Evolutionary conservation across 2,888 invertebrate species (phyloP).

Genomic region (Oasisia sp.): DNA sequence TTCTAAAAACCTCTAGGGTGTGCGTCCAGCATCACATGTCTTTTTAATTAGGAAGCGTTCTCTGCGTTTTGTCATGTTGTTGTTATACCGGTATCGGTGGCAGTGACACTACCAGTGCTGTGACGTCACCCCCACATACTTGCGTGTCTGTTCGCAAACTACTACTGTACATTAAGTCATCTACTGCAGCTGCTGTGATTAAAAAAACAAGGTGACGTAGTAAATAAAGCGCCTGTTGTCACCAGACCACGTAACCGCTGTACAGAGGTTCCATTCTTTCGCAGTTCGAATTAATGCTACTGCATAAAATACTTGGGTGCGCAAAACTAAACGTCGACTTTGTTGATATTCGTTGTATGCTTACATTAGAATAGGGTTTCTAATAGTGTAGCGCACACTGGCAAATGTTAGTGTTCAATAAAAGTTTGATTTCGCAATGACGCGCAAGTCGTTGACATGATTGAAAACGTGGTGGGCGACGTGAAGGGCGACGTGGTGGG

Average conservation of each 20-base stretch:
- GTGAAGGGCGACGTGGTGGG: background rate
- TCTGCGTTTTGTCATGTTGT: too few relatives aligned
- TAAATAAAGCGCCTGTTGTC: too few relatives aligned
- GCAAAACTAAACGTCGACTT: background rate
- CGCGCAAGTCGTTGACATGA: background rate
- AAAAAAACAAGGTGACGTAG: too few relatives aligned
- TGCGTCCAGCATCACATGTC: too few relatives aligned
- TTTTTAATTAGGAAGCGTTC: too few relatives aligned
- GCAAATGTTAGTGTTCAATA: background rate
- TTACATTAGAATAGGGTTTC: background rate
- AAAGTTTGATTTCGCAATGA: background rate
- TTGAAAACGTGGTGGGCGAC: background rate
- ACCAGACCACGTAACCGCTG: background rate
- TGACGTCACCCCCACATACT: too few relatives aligned
- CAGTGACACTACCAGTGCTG: too few relatives aligned
- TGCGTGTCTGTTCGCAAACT: too few relatives aligned
- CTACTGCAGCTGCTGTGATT: too few relatives aligned
- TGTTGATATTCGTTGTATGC: background rate
- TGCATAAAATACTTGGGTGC: background rate
- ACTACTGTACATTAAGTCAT: too few relatives aligned
- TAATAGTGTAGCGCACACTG: background rate
- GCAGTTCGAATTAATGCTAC: background rate
- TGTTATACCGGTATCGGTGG: too few relatives aligned
- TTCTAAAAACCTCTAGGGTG: too few relatives aligned
- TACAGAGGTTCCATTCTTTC: background rate